These are phyloP conservation scores for Watsonalla cultraria DNA, from an alignment of 2,888 invertebrate genomes.

Conservation along the genomic window DNA sequence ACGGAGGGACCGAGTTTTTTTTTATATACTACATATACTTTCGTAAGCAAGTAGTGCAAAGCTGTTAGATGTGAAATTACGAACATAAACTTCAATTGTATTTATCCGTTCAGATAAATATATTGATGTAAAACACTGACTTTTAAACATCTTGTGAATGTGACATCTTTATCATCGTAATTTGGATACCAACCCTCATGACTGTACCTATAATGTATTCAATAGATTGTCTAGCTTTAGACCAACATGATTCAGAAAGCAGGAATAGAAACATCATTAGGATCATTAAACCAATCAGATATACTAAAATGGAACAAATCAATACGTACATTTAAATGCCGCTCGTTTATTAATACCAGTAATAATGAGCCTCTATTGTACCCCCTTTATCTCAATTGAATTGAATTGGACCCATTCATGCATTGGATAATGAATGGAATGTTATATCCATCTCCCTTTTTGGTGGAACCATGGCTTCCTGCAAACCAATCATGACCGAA, in stretches of 20 bases:
- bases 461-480: slow-evolving; percentile 23
- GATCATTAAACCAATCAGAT: background rate
- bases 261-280: background rate
- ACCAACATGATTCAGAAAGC: background rate
- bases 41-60: too few species aligned
- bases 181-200: too few species aligned
- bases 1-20: too few species aligned
- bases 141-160: too few species aligned
- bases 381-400: slow-evolving; percentile 2
- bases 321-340: background rate
- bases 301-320: background rate
- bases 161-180: too few species aligned
- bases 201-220: too few species aligned
- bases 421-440: slow-evolving; percentile 8
- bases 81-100: too few species aligned
- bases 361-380: background rate
- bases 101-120: too few species aligned
- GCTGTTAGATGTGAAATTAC: too few species aligned
- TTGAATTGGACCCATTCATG: slow-evolving; percentile 21
- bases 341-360: background rate
- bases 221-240: background rate
- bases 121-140: too few species aligned
- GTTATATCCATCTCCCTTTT: slow-evolving; percentile 14
- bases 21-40: too few species aligned
- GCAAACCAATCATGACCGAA: slow-evolving; percentile 11